A percentile compares a stretch with the other conserved stretches of the same genome.
phyloP scores from a whole-genome alignment of 2,888 invertebrate species.

The Chrysotoxum bicinctum region DNA sequence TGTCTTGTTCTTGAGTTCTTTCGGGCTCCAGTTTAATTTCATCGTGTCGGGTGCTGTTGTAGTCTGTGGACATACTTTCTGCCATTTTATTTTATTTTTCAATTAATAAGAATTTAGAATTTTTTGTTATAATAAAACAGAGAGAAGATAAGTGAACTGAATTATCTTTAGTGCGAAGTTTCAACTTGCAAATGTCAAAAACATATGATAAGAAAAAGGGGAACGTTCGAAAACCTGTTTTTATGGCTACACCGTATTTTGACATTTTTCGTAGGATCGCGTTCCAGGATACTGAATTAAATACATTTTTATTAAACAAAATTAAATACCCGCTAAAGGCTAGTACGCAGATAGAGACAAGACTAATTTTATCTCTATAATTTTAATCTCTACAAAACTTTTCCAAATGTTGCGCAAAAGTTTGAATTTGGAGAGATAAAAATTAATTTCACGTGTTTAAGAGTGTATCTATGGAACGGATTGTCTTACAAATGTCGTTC shows the following conservation, averaged over 20 bases:
- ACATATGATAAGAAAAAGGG: conserved; percentile 53
- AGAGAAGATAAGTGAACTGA: conserved; percentile 12
- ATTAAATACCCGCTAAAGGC: no score
- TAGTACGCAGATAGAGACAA: no score
- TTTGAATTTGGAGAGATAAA: no score
- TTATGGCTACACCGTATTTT: not conserved
- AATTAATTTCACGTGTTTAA: no score
- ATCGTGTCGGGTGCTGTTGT: conserved; percentile 41
- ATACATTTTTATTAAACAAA: no score
- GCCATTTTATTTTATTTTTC: conserved; percentile 31
- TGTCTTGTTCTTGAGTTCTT: conserved; percentile 83
- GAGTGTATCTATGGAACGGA: no score
- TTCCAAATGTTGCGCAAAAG: no score
- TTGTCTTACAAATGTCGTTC: no score
- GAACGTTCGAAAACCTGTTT: not conserved
- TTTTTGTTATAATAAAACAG: conserved; percentile 16
- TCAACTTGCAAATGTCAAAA: conserved; percentile 58
- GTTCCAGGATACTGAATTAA: conserved; percentile 1
- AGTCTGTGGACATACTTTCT: conserved; percentile 64
- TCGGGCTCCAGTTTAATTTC: conserved; percentile 82
- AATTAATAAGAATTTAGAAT: not conserved
- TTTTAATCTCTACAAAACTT: no score
- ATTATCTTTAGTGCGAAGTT: conserved; percentile 32
- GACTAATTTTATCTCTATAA: no score
- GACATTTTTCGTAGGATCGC: not conserved